Percentiles rank a stretch among this genome's conserved stretches.
Conservation (phyloP, 1,140 invertebrate genomes). For the Lutraria rhynchaena region DNA sequence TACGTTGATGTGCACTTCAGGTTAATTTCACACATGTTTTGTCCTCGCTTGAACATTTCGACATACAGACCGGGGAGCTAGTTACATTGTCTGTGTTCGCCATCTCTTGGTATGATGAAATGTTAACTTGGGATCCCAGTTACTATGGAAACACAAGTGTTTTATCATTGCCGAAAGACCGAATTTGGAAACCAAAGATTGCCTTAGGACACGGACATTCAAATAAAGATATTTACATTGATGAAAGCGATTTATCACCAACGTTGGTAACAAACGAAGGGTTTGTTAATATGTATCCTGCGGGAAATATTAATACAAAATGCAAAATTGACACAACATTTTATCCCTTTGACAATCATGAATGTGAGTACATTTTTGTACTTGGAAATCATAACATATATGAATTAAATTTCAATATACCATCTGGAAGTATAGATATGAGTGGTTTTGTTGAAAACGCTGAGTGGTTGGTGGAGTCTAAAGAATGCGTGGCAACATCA, state of each 20-base stretch:
- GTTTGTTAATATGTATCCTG: neutral
- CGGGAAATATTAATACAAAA: neutral
- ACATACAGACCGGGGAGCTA: neutral
- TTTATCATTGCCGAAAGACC: constrained; percentile 1
- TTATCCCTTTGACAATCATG: constrained; percentile 26
- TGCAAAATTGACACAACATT: constrained; percentile 5
- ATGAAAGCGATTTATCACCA: neutral
- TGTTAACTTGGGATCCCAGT: constrained; percentile 14
- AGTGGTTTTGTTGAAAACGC: neutral
- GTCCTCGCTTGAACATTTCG: neutral
- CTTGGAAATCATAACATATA: neutral
- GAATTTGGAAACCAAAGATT: constrained; percentile 15
- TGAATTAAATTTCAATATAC: neutral
- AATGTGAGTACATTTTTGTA: neutral
- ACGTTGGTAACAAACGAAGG: neutral
- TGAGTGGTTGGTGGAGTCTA: neutral
- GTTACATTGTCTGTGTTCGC: neutral
- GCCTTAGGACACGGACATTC: neutral
- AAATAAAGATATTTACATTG: neutral
- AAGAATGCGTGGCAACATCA: neutral
- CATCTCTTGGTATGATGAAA: constrained; percentile 19
- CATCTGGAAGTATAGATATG: neutral
- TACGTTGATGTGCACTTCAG: too few species aligned
- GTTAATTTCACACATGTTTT: neutral
- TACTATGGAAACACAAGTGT: neutral